These are phyloP conservation scores for Sarcophaga bullata DNA, from an alignment of 1,140 invertebrate species.

Conservation along the genomic window DNA sequence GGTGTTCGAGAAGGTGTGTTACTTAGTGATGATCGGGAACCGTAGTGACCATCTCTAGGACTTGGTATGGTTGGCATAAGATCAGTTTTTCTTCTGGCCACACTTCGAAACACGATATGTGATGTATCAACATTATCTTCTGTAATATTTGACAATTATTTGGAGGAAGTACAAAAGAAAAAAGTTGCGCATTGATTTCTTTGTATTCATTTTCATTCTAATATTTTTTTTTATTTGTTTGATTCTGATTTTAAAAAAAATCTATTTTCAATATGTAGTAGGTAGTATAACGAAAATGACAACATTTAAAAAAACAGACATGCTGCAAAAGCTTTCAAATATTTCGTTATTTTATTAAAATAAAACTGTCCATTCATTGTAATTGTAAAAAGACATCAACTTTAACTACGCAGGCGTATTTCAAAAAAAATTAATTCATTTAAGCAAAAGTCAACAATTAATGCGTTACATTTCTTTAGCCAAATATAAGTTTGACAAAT, in stretches of 20 bases:
- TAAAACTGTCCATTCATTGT: not conserved
- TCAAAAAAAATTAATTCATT: not conserved
- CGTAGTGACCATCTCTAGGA: conserved; percentile 71
- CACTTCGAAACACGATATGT: conserved; percentile 70
- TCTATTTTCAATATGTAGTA: too few species aligned
- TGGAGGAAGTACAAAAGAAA: conserved; percentile 47
- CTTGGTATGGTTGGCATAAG: conserved; percentile 89
- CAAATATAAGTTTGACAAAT: not conserved
- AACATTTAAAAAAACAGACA: not conserved
- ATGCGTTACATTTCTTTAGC: not conserved
- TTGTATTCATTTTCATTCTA: conserved; percentile 42
- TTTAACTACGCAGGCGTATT: conserved; percentile 6
- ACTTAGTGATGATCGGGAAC: conserved; percentile 69
- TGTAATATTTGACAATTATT: conserved; percentile 51
- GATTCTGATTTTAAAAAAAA: too few species aligned
- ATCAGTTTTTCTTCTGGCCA: conserved; percentile 87
- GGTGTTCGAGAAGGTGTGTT: conserved; percentile 73
- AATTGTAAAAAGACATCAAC: not conserved
- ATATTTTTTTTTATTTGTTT: too few species aligned
- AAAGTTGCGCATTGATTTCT: conserved; percentile 42
- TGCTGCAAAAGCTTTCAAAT: not conserved
- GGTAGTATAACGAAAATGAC: not conserved
- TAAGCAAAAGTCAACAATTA: not conserved
- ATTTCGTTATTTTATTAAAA: not conserved
- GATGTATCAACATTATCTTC: conserved; percentile 67